Conservation (phyloP, 1,140 invertebrate species). For the Papilio aristodemus region DNA sequence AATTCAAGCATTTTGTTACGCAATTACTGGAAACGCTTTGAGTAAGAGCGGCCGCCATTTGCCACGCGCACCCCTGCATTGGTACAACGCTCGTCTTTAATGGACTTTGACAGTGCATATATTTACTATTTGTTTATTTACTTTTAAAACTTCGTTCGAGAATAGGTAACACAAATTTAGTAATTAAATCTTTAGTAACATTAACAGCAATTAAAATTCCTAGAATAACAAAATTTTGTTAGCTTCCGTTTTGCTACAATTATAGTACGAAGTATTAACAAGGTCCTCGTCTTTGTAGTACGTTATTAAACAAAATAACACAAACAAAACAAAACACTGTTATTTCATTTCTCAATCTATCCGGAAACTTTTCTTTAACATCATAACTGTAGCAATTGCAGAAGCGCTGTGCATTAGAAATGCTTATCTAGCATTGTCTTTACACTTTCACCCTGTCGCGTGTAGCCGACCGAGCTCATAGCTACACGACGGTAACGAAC, state of each 20-base stretch:
- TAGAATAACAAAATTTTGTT: no score
- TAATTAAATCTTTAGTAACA: no score
- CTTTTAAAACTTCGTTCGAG: neutral
- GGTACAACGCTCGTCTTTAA: neutral
- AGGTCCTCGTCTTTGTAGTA: neutral
- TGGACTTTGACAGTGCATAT: conserved; percentile 17
- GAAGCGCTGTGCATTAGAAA: conserved; percentile 5
- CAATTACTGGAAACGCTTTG: conserved; percentile 14
- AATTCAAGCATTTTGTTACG: conserved; percentile 13
- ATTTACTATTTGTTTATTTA: neutral
- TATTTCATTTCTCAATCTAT: neutral
- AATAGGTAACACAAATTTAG: no score
- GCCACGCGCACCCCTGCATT: neutral
- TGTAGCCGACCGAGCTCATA: neutral
- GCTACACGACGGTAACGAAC: neutral
- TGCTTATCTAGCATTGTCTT: conserved; percentile 18
- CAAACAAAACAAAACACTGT: neutral
- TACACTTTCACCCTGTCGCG: neutral
- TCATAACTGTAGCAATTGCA: conserved; percentile 1
- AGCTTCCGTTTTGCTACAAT: no score
- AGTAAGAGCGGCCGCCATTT: conserved; percentile 3
- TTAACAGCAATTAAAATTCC: no score
- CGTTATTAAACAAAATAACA: neutral
- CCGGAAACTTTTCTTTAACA: neutral
- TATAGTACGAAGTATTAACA: neutral